These are phyloP conservation scores for Menidia beryllina DNA, from an alignment of 2,113 vertebrate species.

Conservation along the genomic window DNA sequence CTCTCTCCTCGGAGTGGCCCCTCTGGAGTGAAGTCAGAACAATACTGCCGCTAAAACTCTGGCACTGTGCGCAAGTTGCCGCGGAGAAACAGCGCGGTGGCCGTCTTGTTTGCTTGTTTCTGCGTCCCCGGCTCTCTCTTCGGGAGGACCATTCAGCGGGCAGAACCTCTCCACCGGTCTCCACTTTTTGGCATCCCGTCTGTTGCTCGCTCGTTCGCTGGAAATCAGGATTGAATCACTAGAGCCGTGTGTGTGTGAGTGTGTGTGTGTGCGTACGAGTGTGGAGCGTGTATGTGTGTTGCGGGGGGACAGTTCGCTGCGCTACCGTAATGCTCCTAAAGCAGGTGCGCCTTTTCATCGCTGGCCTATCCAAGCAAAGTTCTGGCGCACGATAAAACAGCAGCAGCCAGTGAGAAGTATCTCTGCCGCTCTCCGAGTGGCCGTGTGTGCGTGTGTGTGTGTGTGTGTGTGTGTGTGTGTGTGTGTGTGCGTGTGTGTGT, in stretches of 20 bases:
- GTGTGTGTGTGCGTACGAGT: slow-evolving; percentile 34
- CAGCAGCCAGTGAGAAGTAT: slow-evolving; percentile 54
- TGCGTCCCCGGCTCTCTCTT: slow-evolving; percentile 46
- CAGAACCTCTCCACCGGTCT: slow-evolving; percentile 73
- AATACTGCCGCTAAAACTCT: slow-evolving; percentile 82
- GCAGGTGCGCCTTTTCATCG: slow-evolving; percentile 83
- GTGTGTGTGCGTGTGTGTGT: slow-evolving; percentile 36
- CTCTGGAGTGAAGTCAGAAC: slow-evolving; percentile 84
- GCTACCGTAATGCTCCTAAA: slow-evolving; percentile 90
- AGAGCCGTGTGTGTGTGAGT: slow-evolving; percentile 58
- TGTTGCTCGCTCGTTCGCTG: slow-evolving; percentile 80
- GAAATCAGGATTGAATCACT: slow-evolving; percentile 85
- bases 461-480: slow-evolving; percentile 20
- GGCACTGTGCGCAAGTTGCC: slow-evolving; percentile 82
- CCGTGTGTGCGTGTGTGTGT: neutral
- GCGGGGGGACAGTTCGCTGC: slow-evolving; percentile 76
- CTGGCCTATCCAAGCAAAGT: slow-evolving; percentile 60
- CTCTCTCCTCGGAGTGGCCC: slow-evolving; percentile 80
- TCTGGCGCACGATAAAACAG: slow-evolving; percentile 71
- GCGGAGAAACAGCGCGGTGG: slow-evolving; percentile 73
- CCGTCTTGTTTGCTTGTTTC: slow-evolving; percentile 68
- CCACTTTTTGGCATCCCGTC: slow-evolving; percentile 83
- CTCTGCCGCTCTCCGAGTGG: slow-evolving; percentile 19
- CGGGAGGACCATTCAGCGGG: slow-evolving; percentile 61
- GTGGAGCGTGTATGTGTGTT: slow-evolving; percentile 54